Conservation (phyloP, 2,888 invertebrate genomes). For the Ernsta delagoae region DNA sequence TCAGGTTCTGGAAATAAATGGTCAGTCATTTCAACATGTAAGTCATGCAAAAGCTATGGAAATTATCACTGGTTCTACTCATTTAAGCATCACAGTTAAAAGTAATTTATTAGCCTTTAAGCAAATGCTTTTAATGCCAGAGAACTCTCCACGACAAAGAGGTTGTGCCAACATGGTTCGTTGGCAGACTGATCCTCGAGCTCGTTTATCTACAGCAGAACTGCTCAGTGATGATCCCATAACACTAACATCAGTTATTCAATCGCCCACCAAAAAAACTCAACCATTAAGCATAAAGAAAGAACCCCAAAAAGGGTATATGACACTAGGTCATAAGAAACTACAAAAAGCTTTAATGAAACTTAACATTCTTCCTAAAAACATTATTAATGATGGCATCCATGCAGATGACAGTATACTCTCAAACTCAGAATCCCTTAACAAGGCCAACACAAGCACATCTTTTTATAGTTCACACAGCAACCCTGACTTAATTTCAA, state of each 20-base stretch:
- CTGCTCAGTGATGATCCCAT: conserved; percentile 81
- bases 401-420: conserved; percentile 87
- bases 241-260: conserved; percentile 77
- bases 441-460: conserved; percentile 74
- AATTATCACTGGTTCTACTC: conserved; percentile 96
- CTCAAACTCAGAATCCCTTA: conserved; percentile 84
- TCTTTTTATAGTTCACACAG: conserved; percentile 93
- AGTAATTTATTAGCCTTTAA: conserved; percentile 96
- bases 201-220: conserved; percentile 92
- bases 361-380: conserved; percentile 95
- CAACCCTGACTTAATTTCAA: conserved; percentile 94
- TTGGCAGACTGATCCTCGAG: conserved; percentile 88
- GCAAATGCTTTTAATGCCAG: conserved; percentile 88
- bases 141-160: conserved; percentile 92
- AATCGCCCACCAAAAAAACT: conserved; percentile 82
- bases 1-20: conserved; percentile 99
- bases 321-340: conserved; percentile 95
- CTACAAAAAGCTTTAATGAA: conserved; percentile 94
- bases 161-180: conserved; percentile 88
- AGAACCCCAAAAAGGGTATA: conserved; percentile 91
- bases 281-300: conserved; percentile 85
- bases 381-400: conserved; percentile 88
- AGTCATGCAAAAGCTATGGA: conserved; percentile 96
- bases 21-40: conserved; percentile 97
- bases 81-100: conserved; percentile 98